Base-by-base conservation (phyloP, 2,888 invertebrate species). In the Oeneis ivallda region DNA sequence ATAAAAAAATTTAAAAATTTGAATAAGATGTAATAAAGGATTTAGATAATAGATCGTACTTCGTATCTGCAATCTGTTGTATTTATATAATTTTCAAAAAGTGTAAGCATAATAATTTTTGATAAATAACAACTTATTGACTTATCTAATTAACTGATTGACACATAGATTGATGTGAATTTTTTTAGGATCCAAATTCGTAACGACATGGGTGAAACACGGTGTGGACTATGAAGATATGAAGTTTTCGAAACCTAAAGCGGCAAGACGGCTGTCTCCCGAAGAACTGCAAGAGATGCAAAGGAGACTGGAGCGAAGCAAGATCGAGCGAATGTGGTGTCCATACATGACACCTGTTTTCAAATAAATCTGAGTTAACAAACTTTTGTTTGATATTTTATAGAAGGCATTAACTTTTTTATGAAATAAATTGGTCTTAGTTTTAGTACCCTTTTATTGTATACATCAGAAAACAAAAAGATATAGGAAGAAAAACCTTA, bases 271-370 rank as follows among this genome's bases (percentile, higher is more conserved):
- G 0, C 43, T 74, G 9, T 58, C 72, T 7, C 71, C 73, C 0
- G 63, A 76, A 4, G 77, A 82, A 13, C 37, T 76, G 0, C 74
- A 76, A 0, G 76, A 79, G 49, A 76, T 79, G 37, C 60, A 63
- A 1, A 50, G 78, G 47, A 68, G 79, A 0, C 71, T 72, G 10
- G 74, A 78, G 0, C 65, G 66, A 10, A 74, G 74, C 1, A 78
- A 75, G 49, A 74, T 83, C 0, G 76, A 86, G 39, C 79, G 82
- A 26, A 90, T 90, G 90, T 89, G 89, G 90, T 89, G 89, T 47
- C 85, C 83, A 0, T 88, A 75, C 45, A 83, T 87, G 85, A 79
- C 80, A 0, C 83, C 84, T 0, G 67, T 76, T 7, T 72, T 19
- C 64, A 45, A 74, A 70, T 52, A 69, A 69, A 63, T 57, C 56